Conservation (phyloP, 2,888 invertebrate genomes). For the Ophraella communa region DNA sequence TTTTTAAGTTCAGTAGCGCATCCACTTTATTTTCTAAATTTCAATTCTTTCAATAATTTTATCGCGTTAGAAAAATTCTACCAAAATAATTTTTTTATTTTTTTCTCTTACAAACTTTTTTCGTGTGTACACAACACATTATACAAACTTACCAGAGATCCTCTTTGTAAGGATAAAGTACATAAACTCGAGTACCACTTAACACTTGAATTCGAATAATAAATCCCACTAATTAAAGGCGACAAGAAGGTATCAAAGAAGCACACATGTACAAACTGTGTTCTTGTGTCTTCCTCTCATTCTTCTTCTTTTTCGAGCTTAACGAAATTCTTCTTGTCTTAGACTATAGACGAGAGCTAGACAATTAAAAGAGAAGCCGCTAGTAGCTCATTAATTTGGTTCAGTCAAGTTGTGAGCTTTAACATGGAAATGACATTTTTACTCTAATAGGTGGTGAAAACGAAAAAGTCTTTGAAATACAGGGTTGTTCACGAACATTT, state of each 20-base stretch:
- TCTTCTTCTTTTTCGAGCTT: slow-evolving; percentile 1
- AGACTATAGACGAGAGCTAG: slow-evolving; percentile 8
- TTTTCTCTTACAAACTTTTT: neutral
- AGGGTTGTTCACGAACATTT: too few species aligned
- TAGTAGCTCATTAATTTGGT: slow-evolving; percentile 11
- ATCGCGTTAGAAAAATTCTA: too few species aligned
- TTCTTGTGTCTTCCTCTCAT: too few species aligned
- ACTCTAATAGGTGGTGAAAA: slow-evolving; percentile 5
- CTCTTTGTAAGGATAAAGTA: neutral
- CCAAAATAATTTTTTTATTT: too few species aligned
- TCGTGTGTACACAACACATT: neutral
- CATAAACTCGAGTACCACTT: neutral
- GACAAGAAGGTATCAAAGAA: neutral
- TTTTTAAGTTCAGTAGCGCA: neutral
- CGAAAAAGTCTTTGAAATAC: neutral
- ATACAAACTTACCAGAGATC: neutral
- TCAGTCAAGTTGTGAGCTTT: slow-evolving; percentile 12
- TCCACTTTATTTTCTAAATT: neutral
- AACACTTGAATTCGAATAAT: slow-evolving; percentile 7
- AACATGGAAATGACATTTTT: slow-evolving; percentile 21
- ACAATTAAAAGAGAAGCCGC: slow-evolving; percentile 13
- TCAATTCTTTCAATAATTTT: too few species aligned
- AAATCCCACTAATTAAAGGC: slow-evolving; percentile 5
- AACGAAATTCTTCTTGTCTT: slow-evolving; percentile 16
- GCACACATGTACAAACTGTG: slow-evolving; percentile 2